Evolutionary conservation across 92 coral and sea anemone species (phyloP).

Genomic region (Zoanthus gigantus): DNA sequence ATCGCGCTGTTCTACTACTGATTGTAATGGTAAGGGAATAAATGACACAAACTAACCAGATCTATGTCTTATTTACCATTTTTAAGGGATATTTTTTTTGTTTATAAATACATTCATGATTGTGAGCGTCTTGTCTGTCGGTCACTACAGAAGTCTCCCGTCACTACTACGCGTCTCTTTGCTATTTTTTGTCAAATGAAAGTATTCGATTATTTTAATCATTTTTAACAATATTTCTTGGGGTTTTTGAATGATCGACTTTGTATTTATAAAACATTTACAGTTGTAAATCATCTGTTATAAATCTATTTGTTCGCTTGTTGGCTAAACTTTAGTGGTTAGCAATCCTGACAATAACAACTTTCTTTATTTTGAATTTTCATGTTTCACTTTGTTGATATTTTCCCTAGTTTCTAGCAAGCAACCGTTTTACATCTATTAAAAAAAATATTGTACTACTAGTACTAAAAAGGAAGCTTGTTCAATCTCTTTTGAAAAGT

Average conservation of each 20-base stretch:
- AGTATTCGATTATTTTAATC: neutral
- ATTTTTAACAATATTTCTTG: conserved; percentile 1
- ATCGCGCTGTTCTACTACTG: neutral
- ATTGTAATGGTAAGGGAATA: neutral
- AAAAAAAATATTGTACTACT: neutral
- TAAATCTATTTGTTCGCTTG: neutral
- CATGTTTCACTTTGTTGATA: neutral
- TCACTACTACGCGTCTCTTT: neutral
- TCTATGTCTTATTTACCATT: neutral
- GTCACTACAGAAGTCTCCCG: neutral
- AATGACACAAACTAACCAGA: neutral
- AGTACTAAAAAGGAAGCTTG: neutral
- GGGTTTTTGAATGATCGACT: neutral
- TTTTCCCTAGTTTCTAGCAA: conserved; percentile 1
- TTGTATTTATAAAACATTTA: neutral
- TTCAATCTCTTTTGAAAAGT: neutral
- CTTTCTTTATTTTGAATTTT: neutral
- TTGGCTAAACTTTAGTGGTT: neutral
- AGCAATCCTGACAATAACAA: neutral
- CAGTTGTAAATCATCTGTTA: neutral
- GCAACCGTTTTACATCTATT: neutral
- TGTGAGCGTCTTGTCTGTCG: neutral
- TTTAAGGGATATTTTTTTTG: neutral
- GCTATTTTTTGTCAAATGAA: neutral
- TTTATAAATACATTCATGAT: neutral